phyloP scores from a whole-genome alignment of 2,797 vertebrate genomes.

The Mus minutoides region DNA sequence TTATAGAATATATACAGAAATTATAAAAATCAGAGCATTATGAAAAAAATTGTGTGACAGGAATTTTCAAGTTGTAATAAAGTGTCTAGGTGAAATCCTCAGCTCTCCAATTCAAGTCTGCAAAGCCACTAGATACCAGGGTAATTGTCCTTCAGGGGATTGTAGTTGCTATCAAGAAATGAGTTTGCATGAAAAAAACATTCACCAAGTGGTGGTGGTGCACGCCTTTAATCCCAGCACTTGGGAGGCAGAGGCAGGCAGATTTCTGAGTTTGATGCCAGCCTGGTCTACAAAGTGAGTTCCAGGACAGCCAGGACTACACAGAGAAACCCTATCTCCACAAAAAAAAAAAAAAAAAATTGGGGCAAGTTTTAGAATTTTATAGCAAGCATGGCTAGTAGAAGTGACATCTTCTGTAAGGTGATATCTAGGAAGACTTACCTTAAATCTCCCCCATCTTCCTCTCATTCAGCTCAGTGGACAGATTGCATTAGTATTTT shows the following conservation, averaged over 20 bases:
- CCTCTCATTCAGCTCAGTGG: neutral
- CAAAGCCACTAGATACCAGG: neutral
- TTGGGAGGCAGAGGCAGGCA: no score
- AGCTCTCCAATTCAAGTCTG: neutral
- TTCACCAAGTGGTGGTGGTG: no score
- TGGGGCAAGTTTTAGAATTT: neutral
- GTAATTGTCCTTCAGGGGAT: neutral
- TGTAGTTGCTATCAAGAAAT: neutral
- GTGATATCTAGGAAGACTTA: neutral
- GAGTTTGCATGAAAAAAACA: neutral
- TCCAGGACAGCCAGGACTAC: no score
- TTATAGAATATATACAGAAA: neutral
- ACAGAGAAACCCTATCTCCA: no score
- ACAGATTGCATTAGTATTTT: neutral
- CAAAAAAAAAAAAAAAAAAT: neutral
- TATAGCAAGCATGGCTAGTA: neutral
- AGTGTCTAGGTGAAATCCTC: neutral
- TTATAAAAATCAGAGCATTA: conserved; percentile 9
- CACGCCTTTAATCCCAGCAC: no score
- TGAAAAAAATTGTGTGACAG: neutral
- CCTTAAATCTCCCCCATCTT: neutral
- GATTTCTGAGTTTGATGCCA: no score
- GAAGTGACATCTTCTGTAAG: conserved; percentile 2
- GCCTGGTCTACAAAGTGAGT: no score
- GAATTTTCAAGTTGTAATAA: conserved; percentile 48